Percentiles rank a stretch among this genome's conserved stretches.
Conservation (phyloP, 2,113 vertebrate species). For the Gasterosteus aculeatus region DNA sequence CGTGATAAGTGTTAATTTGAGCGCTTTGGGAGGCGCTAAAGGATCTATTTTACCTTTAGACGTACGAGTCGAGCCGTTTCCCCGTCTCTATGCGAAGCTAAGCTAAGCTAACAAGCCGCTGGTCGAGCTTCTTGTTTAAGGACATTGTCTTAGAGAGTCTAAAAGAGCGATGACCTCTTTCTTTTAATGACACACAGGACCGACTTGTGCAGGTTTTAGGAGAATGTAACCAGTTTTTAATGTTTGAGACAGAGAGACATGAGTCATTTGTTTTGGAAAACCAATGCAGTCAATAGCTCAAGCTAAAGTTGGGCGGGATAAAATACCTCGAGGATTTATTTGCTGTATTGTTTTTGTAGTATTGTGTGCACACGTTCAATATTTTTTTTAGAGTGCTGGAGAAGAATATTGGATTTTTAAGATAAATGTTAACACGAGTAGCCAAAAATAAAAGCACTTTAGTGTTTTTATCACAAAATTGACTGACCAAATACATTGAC, state of each 20-base stretch:
- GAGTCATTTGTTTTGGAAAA: neutral
- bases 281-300: neutral
- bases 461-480: neutral
- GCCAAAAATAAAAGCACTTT: neutral
- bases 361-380: neutral
- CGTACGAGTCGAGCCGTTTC: too few species aligned
- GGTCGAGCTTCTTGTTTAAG: neutral
- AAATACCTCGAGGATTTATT: neutral
- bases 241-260: neutral
- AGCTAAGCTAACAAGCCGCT: neutral
- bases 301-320: neutral
- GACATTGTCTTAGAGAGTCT: neutral
- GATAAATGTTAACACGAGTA: neutral
- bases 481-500: neutral
- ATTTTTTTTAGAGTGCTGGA: neutral
- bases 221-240: conserved; percentile 19
- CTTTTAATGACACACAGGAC: neutral
- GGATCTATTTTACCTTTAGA: neutral
- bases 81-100: neutral
- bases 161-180: neutral
- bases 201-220: conserved; percentile 16
- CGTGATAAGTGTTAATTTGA: neutral
- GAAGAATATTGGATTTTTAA: neutral
- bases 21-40: neutral
- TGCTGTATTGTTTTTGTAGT: neutral